phyloP scores from a whole-genome alignment of 2,888 invertebrate genomes.

The Ectobius pallidus region DNA sequence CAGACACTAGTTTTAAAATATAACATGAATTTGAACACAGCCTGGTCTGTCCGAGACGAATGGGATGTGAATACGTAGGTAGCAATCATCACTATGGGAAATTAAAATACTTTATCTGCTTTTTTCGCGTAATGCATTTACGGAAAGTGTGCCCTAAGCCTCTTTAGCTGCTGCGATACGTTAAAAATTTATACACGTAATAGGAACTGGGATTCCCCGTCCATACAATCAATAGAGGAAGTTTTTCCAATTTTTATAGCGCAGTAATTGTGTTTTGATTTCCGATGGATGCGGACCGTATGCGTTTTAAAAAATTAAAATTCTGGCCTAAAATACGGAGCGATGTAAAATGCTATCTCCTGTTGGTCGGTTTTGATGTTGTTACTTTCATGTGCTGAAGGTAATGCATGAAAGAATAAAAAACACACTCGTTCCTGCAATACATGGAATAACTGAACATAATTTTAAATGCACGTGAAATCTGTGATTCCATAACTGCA shows the following conservation, averaged over 20 bases:
- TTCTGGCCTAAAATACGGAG: neutral
- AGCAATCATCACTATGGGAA: constrained; percentile 12
- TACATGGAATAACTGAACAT: no score
- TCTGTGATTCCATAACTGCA: no score
- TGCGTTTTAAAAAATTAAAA: constrained; percentile 27
- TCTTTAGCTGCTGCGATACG: constrained; percentile 17
- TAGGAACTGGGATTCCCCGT: constrained; percentile 20
- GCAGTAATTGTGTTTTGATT: constrained; percentile 29
- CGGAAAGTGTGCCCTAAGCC: constrained; percentile 23
- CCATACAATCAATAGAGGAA: constrained; percentile 23
- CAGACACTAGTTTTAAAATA: no score
- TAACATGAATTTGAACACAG: no score
- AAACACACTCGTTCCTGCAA: no score
- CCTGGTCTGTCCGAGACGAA: no score
- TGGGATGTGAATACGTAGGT: no score
- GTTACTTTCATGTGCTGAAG: neutral
- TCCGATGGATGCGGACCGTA: constrained; percentile 21
- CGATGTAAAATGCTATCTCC: neutral
- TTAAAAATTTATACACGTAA: constrained; percentile 25
- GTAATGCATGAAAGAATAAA: neutral
- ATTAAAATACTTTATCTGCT: constrained; percentile 17
- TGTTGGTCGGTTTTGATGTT: neutral
- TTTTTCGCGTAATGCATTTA: constrained; percentile 24
- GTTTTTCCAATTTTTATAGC: constrained; percentile 29
- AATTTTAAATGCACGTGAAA: no score